Base-by-base conservation (phyloP, 2,113 vertebrate genomes). In the Platysternon megacephalum region DNA sequence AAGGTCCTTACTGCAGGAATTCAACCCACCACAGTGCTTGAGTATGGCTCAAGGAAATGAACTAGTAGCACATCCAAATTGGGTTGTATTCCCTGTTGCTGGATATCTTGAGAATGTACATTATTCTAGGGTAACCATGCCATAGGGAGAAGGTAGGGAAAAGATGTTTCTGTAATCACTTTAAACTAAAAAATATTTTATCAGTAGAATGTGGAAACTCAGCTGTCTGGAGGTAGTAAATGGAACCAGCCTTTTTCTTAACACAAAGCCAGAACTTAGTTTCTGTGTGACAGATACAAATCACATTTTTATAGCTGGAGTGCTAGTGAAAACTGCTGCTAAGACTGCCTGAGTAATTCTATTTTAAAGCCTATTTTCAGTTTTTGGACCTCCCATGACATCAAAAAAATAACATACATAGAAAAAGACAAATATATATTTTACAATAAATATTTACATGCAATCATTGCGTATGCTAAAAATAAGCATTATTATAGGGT, bases 221-320 rank as follows among this genome's bases (percentile, higher is more conserved):
- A 52, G 29, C 14, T 94, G 93, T 90, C 39, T 56, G 19, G 89
- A 58, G 72, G 55, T 28, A 94, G 56, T 0, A 95, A 39, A 11
- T 74, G n/a, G 92, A 82, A 72, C 8, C 87, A 87, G 56, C 22
- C 46, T 76, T 76, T 76, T 42, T 10, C 93, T 94, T 92, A 89
- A 81, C 84, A 82, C 11, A 82, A 39, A 94, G 85, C 82, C 35
- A 84, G 35, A 11, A 44, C 82, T 86, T 48, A 92, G 22, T 49
- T 72, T 94, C 44, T 88, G 21, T 78, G 83, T 52, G 94, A 91
- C 17, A 94, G n/a, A 87, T 5, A 49, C 42, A 87, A 87, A 87
- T 86, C 58, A 82, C n/a, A 82, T 86, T 72, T 39, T 72, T 93
- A 86, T n/a, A 89, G 28, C 2, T 94, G 14, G n/a, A 91, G 74